A percentile compares a stretch with the other conserved stretches of the same genome.
These are phyloP conservation scores for Ophraella communa DNA, from an alignment of 2,888 invertebrate species.

Conservation along the genomic window DNA sequence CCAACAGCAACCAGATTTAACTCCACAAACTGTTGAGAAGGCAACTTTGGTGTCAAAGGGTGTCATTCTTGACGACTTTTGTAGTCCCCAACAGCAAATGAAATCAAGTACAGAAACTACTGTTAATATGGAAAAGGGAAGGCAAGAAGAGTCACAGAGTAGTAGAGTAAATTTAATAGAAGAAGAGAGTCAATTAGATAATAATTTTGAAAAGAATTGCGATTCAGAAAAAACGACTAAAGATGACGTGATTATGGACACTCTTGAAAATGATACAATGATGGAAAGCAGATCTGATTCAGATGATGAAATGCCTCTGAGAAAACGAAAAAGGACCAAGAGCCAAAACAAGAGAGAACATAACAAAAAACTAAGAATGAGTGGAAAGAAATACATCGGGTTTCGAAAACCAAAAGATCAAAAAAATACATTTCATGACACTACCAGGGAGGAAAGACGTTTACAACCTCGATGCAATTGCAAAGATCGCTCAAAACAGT, in stretches of 20 bases:
- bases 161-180: too few species aligned
- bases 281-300: neutral
- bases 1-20: too few species aligned
- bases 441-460: slow-evolving; percentile 11
- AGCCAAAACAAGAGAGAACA: slow-evolving; percentile 10
- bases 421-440: slow-evolving; percentile 13
- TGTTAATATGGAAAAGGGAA: too few species aligned
- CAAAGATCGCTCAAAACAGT: slow-evolving; percentile 6
- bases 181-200: too few species aligned
- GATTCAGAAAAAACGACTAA: too few species aligned
- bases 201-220: too few species aligned
- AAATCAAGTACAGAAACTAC: too few species aligned
- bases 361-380: slow-evolving; percentile 20
- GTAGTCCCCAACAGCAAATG: too few species aligned
- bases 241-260: too few species aligned
- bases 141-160: too few species aligned
- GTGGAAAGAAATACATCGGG: slow-evolving; percentile 17
- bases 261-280: neutral
- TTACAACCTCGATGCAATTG: slow-evolving; percentile 11
- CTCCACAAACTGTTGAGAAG: neutral
- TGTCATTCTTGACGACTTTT: too few species aligned
- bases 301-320: neutral
- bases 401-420: slow-evolving; percentile 8
- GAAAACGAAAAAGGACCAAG: slow-evolving; percentile 6
- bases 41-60: neutral